Evolutionary conservation across 2,113 vertebrate species (phyloP), one percentile per base, ranked within the genome.

Genomic region (Spea multiplicata): DNA sequence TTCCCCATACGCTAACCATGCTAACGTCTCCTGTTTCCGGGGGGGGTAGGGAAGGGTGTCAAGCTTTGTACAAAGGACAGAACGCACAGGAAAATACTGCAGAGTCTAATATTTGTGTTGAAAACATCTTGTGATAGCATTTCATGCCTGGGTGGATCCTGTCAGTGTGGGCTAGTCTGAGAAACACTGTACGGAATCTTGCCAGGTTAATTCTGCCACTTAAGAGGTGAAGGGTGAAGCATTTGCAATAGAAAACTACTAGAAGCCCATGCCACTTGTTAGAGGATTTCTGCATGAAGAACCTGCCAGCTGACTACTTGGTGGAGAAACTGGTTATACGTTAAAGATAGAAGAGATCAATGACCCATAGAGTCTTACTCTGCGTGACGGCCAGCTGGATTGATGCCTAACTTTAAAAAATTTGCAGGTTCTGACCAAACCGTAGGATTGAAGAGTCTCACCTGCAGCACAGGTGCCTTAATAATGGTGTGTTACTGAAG

Each of bases 201-300:
- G 55, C 5, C 8, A 8, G 14, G 10, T 13, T 13, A 59, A 8
- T 12, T 59, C 55, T 59, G 4, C 55, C 55, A 59, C 9, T 8
- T 59, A 7, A 52, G 6, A 6, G 9, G 10, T 59, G 8, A 59
- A 59, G 55, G 10, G 6, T 9, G 16, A 66, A 66, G 6, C 65
- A 16, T 17, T 1, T 12, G 55, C 73, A n/a, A n/a, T 8, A 46
- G 17, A 66, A 7, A 66, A 68, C 57, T 66, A 55, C 74, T 59
- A 6, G 52, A 12, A 46, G 49, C 46, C 44, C 7, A 6, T 66
- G 48, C 69, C 14, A 55, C 48, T 44, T 78, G 70, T 71, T 66
- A 69, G 69, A 48, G 76, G 76, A 78, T 72, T 66, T 78, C 76
- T 78, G 76, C 76, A 45, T 78, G 68, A 78, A 30, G 8, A 64